These are phyloP conservation scores for Ceraclea dissimilis DNA, from an alignment of 2,888 invertebrate species.

Conservation along the genomic window DNA sequence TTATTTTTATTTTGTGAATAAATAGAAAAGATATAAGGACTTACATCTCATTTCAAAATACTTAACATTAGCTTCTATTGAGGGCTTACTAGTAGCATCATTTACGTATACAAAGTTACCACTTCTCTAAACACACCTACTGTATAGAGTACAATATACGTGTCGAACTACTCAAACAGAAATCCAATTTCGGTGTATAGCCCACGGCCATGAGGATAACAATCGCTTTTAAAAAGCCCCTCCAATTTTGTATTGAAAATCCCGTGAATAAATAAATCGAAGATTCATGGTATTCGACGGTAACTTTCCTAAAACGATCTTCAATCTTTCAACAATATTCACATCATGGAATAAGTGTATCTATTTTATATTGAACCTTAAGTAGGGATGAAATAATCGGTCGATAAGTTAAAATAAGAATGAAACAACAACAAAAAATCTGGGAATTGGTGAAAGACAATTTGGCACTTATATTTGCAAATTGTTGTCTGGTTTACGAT, in stretches of 20 bases:
- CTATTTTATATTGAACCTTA: too few relatives aligned
- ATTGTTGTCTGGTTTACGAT: too few relatives aligned
- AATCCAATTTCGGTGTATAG: conserved; percentile 1
- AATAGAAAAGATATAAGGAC: too few relatives aligned
- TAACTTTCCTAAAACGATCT: neutral
- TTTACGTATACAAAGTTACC: neutral
- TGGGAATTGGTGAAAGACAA: too few relatives aligned
- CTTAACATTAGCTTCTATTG: too few relatives aligned
- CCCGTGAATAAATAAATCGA: conserved; percentile 1
- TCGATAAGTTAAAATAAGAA: too few relatives aligned
- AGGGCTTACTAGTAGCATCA: neutral
- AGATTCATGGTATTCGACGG: neutral
- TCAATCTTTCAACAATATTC: neutral
- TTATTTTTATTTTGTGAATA: too few relatives aligned
- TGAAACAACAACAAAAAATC: too few relatives aligned
- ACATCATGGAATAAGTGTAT: too few relatives aligned
- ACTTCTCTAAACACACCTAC: neutral
- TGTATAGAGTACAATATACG: neutral
- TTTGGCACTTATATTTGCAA: too few relatives aligned
- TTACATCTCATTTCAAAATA: too few relatives aligned
- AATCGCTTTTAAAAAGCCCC: conserved; percentile 2
- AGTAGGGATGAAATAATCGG: too few relatives aligned
- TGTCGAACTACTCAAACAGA: conserved; percentile 1
- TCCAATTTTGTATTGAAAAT: neutral
- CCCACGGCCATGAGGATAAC: neutral